Conservation (phyloP, 1,140 invertebrate genomes). For the Pantala flavescens region DNA sequence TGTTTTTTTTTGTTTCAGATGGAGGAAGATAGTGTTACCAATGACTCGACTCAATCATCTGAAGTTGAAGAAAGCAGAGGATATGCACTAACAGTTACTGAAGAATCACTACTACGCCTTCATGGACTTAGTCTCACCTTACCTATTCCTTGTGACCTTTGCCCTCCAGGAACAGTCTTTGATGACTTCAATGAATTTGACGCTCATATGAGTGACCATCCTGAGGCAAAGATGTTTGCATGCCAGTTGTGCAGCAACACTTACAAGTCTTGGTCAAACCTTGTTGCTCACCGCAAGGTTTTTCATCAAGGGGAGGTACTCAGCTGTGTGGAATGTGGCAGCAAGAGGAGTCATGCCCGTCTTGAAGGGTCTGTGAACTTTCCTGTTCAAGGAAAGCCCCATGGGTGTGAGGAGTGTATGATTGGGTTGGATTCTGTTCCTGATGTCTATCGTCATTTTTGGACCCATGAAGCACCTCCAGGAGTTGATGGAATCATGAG, state of each 20-base stretch:
- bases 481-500: neutral
- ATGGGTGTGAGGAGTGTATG: constrained; percentile 20
- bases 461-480: neutral
- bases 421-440: constrained; percentile 13
- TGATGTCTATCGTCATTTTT: constrained; percentile 16
- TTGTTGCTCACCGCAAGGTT: constrained; percentile 20
- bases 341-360: neutral
- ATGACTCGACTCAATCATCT: neutral
- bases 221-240: constrained; percentile 11
- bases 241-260: constrained; percentile 20
- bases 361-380: constrained; percentile 13
- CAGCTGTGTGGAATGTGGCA: constrained; percentile 15
- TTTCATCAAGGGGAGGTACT: constrained; percentile 18
- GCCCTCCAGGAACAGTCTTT: constrained; percentile 8
- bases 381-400: constrained; percentile 1
- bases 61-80: neutral
- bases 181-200: constrained; percentile 18
- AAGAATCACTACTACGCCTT: neutral
- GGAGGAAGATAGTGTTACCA: no score
- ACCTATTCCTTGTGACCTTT: constrained; percentile 19
- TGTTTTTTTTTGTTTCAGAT: no score
- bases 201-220: constrained; percentile 17
- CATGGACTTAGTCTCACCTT: constrained; percentile 16
- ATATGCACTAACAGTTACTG: neutral
- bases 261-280: constrained; percentile 19